A percentile compares a stretch with the other conserved stretches of the same genome.
Conservation (phyloP, 2,888 invertebrate species). For the Clanis bilineata region DNA sequence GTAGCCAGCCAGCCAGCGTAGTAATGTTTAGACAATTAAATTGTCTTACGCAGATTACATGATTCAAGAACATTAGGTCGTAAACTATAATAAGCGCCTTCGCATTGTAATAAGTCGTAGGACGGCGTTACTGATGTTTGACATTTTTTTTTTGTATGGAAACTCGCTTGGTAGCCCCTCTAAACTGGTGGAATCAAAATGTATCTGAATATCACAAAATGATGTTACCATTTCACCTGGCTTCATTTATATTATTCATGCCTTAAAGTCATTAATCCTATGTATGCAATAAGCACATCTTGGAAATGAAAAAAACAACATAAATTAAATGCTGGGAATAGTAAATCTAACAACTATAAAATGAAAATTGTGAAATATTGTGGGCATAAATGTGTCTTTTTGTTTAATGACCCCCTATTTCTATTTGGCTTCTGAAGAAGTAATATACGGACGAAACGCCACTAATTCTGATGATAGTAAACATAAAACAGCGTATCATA, state of each 20-base stretch:
- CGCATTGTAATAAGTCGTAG: too few relatives aligned
- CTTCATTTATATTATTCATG: not conserved
- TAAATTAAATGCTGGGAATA: constrained; percentile 52
- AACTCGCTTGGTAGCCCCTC: too few relatives aligned
- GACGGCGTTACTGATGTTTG: too few relatives aligned
- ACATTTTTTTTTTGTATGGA: too few relatives aligned
- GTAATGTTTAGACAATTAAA: too few relatives aligned
- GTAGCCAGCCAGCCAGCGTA: too few relatives aligned
- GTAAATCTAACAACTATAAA: constrained; percentile 64
- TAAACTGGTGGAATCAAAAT: too few relatives aligned
- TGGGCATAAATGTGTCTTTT: constrained; percentile 62
- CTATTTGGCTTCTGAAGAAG: constrained; percentile 68
- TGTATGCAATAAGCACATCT: constrained; percentile 58
- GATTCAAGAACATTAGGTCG: too few relatives aligned
- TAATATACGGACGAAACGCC: constrained; percentile 36
- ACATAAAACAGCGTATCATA: constrained; percentile 39
- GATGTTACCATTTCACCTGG: not conserved
- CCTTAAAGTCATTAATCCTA: constrained; percentile 16
- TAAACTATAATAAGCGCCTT: too few relatives aligned
- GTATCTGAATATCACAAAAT: too few relatives aligned
- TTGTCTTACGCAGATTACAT: too few relatives aligned
- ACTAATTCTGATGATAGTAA: constrained; percentile 51
- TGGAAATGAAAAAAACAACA: constrained; percentile 44
- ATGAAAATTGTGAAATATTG: constrained; percentile 65
- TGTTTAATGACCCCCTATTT: constrained; percentile 61